Conservation (phyloP, 2,113 vertebrate genomes). For the Myotis lucifugus region DNA sequence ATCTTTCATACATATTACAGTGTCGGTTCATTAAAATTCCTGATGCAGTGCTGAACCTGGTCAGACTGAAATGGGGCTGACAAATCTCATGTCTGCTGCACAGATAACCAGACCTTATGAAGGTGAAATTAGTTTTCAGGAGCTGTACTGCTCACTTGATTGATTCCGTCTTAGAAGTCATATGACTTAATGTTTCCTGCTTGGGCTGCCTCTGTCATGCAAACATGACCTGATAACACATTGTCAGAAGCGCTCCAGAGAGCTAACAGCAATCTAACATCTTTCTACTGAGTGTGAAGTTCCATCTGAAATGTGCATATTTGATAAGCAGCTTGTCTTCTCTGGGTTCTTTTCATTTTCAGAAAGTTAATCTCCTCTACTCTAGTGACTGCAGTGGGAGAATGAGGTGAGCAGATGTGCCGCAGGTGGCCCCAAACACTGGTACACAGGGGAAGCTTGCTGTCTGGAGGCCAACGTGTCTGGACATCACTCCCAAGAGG, state of each 20-base stretch:
- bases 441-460: neutral
- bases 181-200: conserved; percentile 89
- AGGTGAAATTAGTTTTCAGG: conserved; percentile 90
- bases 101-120: conserved; percentile 88
- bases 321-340: conserved; percentile 86
- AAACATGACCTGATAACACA: conserved; percentile 90
- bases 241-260: conserved; percentile 86
- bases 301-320: conserved; percentile 90
- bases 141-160: conserved; percentile 87
- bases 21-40: conserved; percentile 87
- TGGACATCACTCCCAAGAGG: neutral
- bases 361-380: conserved; percentile 86
- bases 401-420: conserved; percentile 59
- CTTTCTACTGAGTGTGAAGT: conserved; percentile 87
- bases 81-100: conserved; percentile 83
- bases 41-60: conserved; percentile 78
- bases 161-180: conserved; percentile 87
- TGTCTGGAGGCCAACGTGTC: neutral
- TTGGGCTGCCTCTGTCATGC: conserved; percentile 87
- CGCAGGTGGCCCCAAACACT: conserved; percentile 67
- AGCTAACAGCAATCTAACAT: conserved; percentile 91
- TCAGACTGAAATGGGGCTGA: conserved; percentile 85
- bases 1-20: conserved; percentile 85
- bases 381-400: conserved; percentile 69
- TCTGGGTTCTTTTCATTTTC: conserved; percentile 86